Evolutionary conservation across 2,113 vertebrate species (phyloP).

Genomic region (Sardina pilchardus): DNA sequence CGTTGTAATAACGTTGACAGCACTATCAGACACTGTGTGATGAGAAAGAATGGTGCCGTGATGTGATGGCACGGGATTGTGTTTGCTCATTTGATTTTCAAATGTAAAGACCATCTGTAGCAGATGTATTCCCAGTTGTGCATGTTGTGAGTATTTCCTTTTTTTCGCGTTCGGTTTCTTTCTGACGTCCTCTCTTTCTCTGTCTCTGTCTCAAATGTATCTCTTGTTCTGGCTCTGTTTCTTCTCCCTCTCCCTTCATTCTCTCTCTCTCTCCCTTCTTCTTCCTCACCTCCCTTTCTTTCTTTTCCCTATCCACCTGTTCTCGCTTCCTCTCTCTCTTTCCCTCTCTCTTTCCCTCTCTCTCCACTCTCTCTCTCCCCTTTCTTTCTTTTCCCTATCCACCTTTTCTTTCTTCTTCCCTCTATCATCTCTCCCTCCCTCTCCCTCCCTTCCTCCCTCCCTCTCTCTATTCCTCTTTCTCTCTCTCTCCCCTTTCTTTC

Average conservation of each 20-base stretch:
- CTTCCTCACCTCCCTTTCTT: not conserved
- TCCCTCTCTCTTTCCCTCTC: not conserved
- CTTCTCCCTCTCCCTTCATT: not conserved
- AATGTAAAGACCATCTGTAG: not conserved
- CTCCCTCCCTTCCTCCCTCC: not conserved
- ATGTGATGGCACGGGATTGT: not conserved
- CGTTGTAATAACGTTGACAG: not conserved
- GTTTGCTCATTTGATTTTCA: not conserved
- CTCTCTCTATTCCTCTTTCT: not conserved
- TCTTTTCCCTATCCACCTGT: not conserved
- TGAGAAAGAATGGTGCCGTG: not conserved
- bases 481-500: not conserved
- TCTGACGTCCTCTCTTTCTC: not conserved
- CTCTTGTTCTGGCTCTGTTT: constrained; percentile 15
- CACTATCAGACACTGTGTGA: not conserved
- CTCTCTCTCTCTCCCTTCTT: not conserved
- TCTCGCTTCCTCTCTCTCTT: not conserved
- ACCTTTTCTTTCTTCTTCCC: not conserved
- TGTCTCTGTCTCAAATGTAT: constrained; percentile 24
- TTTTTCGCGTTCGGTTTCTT: not conserved
- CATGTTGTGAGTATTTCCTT: not conserved
- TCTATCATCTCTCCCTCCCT: not conserved
- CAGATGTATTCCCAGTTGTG: not conserved
- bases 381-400: not conserved
- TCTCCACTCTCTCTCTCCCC: not conserved